Conservation (phyloP, 2,888 invertebrate species). For the Sinhomidia bicolor region DNA sequence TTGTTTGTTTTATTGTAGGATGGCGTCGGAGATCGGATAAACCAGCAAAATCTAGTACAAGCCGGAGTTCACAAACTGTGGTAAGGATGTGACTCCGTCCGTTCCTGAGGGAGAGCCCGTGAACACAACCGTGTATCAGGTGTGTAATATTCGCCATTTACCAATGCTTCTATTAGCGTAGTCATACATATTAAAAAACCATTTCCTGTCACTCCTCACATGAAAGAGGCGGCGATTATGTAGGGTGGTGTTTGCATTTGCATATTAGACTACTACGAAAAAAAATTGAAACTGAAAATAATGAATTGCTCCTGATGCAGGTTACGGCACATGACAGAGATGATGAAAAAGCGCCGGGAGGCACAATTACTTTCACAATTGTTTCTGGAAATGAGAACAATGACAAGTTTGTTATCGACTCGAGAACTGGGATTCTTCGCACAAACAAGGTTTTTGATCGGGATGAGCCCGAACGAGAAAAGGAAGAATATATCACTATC, state of each 20-base stretch:
- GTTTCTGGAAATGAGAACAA: slow-evolving; percentile 89
- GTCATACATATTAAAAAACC: neutral
- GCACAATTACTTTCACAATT: slow-evolving; percentile 91
- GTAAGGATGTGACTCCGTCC: slow-evolving; percentile 87
- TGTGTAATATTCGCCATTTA: slow-evolving; percentile 81
- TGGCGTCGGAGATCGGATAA: too few relatives aligned
- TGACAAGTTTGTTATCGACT: slow-evolving; percentile 88
- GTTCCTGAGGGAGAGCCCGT: slow-evolving; percentile 90
- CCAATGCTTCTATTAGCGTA: neutral
- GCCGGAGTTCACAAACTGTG: slow-evolving; percentile 79
- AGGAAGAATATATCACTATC: slow-evolving; percentile 91
- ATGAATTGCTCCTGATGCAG: slow-evolving; percentile 81
- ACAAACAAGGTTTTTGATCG: slow-evolving; percentile 91
- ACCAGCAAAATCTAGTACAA: slow-evolving; percentile 22
- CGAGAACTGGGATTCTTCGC: slow-evolving; percentile 88
- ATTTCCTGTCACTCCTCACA: neutral
- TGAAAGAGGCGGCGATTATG: too few relatives aligned
- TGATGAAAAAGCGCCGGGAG: slow-evolving; percentile 88
- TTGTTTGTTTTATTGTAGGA: too few relatives aligned
- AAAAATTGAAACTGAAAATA: neutral
- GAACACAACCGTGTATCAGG: slow-evolving; percentile 86
- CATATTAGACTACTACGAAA: too few relatives aligned
- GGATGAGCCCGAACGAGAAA: slow-evolving; percentile 92
- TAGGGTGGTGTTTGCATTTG: too few relatives aligned
- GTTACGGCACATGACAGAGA: slow-evolving; percentile 89